phyloP scores from a whole-genome alignment of 2,113 vertebrate genomes.

The Bungarus multicinctus region DNA sequence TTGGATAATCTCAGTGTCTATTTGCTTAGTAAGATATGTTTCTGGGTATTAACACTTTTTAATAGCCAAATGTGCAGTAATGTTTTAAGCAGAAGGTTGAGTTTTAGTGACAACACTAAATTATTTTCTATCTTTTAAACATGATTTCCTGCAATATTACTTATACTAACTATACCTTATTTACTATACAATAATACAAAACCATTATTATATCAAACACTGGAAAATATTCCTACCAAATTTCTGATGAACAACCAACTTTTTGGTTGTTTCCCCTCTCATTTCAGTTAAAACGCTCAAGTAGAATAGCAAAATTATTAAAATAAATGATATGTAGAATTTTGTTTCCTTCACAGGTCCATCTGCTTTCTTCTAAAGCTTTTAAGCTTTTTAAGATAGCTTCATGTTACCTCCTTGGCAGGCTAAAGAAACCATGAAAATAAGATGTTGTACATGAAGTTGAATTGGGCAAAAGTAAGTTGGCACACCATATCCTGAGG shows the following conservation, averaged over 20 bases:
- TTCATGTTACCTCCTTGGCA: background rate
- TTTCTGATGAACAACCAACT: too few species aligned
- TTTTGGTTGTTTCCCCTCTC: background rate
- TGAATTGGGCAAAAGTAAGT: background rate
- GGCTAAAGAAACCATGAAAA: background rate
- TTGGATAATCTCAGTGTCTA: background rate
- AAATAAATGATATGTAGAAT: background rate
- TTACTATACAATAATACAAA: background rate
- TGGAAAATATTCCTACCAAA: background rate
- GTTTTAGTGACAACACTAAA: background rate
- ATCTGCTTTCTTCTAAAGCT: background rate
- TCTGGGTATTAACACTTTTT: background rate
- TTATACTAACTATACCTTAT: background rate
- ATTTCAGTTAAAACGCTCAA: background rate
- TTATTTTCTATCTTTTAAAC: too few species aligned
- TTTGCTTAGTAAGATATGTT: background rate
- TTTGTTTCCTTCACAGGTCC: background rate
- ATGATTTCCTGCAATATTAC: background rate
- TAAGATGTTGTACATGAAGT: background rate
- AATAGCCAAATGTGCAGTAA: background rate
- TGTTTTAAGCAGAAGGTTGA: background rate
- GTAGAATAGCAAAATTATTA: background rate
- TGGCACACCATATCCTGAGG: background rate
- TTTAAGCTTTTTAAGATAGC: background rate
- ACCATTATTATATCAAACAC: background rate